Conservation (phyloP, 1,140 invertebrate genomes). For the Zaprionus ghesquierei region DNA sequence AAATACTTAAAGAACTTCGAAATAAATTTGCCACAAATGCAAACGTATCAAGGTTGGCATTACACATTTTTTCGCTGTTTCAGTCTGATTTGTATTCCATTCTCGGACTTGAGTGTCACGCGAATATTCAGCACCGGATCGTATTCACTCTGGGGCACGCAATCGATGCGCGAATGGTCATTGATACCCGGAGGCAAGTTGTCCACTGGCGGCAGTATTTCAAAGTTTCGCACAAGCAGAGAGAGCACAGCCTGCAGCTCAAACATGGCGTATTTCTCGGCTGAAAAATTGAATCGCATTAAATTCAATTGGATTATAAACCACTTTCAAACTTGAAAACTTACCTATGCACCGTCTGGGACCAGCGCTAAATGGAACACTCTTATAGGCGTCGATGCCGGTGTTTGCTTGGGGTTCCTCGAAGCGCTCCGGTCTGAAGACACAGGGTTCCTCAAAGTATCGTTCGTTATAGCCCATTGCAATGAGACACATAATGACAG, state of each 20-base stretch:
- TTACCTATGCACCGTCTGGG: slow-evolving; percentile 73
- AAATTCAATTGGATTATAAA: not conserved
- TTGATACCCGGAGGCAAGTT: slow-evolving; percentile 65
- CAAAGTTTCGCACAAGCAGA: slow-evolving; percentile 78
- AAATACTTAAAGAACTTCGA: not conserved
- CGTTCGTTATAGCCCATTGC: slow-evolving; percentile 81
- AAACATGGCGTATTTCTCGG: slow-evolving; percentile 83
- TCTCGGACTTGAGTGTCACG: slow-evolving; percentile 73
- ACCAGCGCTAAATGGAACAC: slow-evolving; percentile 85
- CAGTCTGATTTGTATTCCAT: slow-evolving; percentile 72
- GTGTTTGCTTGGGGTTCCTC: slow-evolving; percentile 22
- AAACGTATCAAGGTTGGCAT: not conserved
- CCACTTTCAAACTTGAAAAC: not conserved
- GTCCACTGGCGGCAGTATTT: slow-evolving; percentile 69
- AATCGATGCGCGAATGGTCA: slow-evolving; percentile 65
- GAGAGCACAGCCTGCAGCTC: slow-evolving; percentile 82
- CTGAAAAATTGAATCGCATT: slow-evolving; percentile 21
- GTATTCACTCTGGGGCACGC: slow-evolving; percentile 70
- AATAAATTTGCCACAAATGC: not conserved
- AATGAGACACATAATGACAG: slow-evolving; percentile 75
- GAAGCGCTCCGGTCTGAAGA: slow-evolving; percentile 91
- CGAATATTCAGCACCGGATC: slow-evolving; percentile 72
- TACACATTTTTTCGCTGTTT: slow-evolving; percentile 24
- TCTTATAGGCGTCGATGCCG: slow-evolving; percentile 82
- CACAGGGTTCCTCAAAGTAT: slow-evolving; percentile 88